Percentiles rank a stretch among this genome's conserved stretches.
Evolutionary conservation across 2,888 invertebrate species (phyloP).

Genomic region (Tuta absoluta): DNA sequence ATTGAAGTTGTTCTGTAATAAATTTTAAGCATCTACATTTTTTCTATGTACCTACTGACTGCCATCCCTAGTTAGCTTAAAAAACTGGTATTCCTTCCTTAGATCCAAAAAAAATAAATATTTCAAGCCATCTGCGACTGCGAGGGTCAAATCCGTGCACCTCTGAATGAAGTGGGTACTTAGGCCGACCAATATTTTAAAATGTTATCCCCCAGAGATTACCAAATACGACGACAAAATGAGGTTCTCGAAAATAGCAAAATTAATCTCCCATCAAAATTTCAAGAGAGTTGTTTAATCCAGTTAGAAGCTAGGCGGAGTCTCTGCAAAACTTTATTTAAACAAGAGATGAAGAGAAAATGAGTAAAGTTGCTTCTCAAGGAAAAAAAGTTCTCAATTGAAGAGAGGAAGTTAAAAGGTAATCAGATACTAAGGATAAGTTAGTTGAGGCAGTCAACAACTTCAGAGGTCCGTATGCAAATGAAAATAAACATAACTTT

Average conservation of each 20-base stretch:
- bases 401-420: constrained; percentile 61
- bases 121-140: no score
- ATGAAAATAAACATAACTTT: background rate
- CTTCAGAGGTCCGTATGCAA: constrained; percentile 18
- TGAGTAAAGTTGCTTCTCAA: constrained; percentile 69
- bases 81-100: no score
- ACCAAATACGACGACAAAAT: constrained; percentile 23
- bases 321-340: constrained; percentile 64
- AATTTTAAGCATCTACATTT: no score
- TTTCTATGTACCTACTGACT: no score
- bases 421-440: constrained; percentile 59
- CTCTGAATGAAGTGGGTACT: background rate
- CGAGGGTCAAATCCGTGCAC: no score
- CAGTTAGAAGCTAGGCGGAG: constrained; percentile 60
- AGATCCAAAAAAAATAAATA: no score
- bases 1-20: no score
- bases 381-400: constrained; percentile 61
- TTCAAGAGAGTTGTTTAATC: constrained; percentile 63
- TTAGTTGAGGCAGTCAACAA: constrained; percentile 20
- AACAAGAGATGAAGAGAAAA: constrained; percentile 70
- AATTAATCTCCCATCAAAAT: constrained; percentile 63
- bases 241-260: constrained; percentile 42
- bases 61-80: no score
- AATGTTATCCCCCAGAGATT: background rate
- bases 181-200: background rate